Evolutionary conservation across 2,888 invertebrate genomes (phyloP).

Genomic region (Tachina lurida): DNA sequence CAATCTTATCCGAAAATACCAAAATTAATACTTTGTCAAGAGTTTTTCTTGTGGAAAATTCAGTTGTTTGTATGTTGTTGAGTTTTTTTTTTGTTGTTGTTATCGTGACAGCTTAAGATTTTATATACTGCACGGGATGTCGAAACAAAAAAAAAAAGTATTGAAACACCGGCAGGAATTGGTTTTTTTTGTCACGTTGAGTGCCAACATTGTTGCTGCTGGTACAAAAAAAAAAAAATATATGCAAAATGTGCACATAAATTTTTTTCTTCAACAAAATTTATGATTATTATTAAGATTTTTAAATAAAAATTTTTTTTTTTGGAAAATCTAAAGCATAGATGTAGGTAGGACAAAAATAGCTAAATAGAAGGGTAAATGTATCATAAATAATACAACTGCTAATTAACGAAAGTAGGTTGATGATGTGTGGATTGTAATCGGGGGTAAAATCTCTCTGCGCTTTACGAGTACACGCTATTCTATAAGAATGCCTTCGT

Average conservation of each 20-base stretch:
- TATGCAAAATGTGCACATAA: slow-evolving; percentile 30
- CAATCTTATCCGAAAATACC: slow-evolving; percentile 18
- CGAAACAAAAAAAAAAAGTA: slow-evolving; percentile 11
- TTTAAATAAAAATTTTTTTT: too few relatives aligned
- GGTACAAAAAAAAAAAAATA: background rate
- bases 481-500: too few relatives aligned
- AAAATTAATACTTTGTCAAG: slow-evolving; percentile 43
- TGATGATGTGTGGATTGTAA: too few relatives aligned
- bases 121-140: slow-evolving; percentile 22
- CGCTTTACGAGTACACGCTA: too few relatives aligned
- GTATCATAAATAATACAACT: too few relatives aligned
- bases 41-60: slow-evolving; percentile 11
- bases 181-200: background rate
- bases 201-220: slow-evolving; percentile 7
- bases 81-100: background rate
- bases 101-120: slow-evolving; percentile 20
- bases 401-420: too few relatives aligned
- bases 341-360: too few relatives aligned
- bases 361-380: too few relatives aligned
- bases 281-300: background rate
- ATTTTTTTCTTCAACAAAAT: slow-evolving; percentile 19
- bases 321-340: too few relatives aligned
- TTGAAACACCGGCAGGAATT: slow-evolving; percentile 33
- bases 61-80: background rate
- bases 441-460: too few relatives aligned